phyloP scores from a whole-genome alignment of 2,888 invertebrate species.

The Drosophila phalerata region DNA sequence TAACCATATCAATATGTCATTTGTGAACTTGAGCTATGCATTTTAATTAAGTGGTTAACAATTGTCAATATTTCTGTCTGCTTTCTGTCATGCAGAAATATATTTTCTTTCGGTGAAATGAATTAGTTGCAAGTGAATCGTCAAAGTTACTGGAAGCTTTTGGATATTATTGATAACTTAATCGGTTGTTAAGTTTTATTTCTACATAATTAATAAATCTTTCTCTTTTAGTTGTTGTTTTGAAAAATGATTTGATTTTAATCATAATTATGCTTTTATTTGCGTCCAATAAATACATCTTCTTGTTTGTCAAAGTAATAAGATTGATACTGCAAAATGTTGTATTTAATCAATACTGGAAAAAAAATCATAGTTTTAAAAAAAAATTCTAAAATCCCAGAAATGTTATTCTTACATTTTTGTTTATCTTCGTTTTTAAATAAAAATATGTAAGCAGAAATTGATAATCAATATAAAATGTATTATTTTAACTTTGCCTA shows the following conservation, averaged over 20 bases:
- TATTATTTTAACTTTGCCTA: neutral
- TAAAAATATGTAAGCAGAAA: neutral
- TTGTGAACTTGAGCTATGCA: constrained; percentile 62
- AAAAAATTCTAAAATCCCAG: neutral
- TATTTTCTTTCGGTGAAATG: constrained; percentile 8
- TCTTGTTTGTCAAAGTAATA: neutral
- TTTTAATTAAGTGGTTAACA: constrained; percentile 64
- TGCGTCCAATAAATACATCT: neutral
- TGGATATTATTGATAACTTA: neutral
- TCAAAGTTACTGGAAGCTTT: constrained; percentile 5
- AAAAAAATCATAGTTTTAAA: neutral
- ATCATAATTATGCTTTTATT: neutral
- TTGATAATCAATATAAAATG: neutral
- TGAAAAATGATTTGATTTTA: too few species aligned
- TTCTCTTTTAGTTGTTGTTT: too few species aligned
- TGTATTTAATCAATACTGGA: too few species aligned
- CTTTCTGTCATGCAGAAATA: constrained; percentile 42
- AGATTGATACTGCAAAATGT: neutral
- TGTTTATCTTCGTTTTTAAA: too few species aligned
- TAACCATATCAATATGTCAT: constrained; percentile 52
- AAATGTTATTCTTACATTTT: neutral
- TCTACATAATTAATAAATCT: too few species aligned
- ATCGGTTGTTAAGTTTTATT: too few species aligned
- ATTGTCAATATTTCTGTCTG: constrained; percentile 2
- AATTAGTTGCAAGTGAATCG: neutral